Base-by-base conservation (phyloP, 2,797 vertebrate genomes). In the Apogon hyalosoma region DNA sequence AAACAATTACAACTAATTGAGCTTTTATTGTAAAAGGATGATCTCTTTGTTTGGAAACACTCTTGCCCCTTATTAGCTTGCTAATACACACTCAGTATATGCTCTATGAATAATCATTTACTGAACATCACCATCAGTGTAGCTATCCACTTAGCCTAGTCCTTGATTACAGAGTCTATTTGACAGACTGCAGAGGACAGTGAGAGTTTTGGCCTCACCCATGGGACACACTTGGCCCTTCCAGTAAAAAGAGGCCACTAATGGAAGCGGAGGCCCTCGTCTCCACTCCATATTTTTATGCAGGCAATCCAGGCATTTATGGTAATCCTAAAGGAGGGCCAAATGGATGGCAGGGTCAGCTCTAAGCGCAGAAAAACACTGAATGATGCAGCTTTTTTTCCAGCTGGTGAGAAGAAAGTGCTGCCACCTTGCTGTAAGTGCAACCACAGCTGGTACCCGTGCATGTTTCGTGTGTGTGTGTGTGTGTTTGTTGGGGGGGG, bases 161-260 rank as follows among this genome's bases (percentile, higher is more conserved):
- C 69, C 80, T 90, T 90, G 83, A 92, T 90, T 87, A 89, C 80
- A 52, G 56, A 71, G 69, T 79, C 79, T 77, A 74, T 88, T 77
- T 83, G 82, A 88, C 71, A 79, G 79, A 80, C 77, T 80, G 47
- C 42, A 65, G 83, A 90, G 80, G 85, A 85, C 75, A 83, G 64
- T 46, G 65, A 75, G 79, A 82, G 77, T 80, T 82, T 74, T 75
- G 76, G 83, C 73, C 78, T 75, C 73, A 93, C 95, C 93, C 93
- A 77, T 64, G 94, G 93, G 95, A 95, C 91, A 92, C 88, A 93
- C 95, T 93, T 95, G 94, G 94, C 95, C 94, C 92, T 91, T 92
- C 92, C 93, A 88, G 92, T 95, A 94, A 96, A 95, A 88, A 79
- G 92, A 89, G 92, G 91, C 93, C 94, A 94, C 95, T 96, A 97